These are phyloP conservation scores for Prunella strophiata DNA, from an alignment of 2,797 vertebrate species.

Conservation along the genomic window DNA sequence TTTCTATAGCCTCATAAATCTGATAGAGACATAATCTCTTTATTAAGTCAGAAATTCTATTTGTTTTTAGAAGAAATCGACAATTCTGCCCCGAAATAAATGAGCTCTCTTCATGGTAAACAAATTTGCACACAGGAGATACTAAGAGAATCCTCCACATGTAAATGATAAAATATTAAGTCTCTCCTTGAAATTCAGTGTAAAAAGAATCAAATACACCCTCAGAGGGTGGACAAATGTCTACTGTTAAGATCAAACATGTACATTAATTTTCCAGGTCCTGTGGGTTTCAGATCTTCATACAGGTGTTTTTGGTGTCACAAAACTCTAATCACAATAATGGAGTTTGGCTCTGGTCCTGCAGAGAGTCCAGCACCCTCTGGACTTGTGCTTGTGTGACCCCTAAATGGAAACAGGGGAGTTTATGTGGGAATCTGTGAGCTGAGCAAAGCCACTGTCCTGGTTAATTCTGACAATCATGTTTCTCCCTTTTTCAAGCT, in stretches of 20 bases:
- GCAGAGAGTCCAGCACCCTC: not conserved
- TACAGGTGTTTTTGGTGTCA: not conserved
- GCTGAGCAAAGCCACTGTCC: not conserved
- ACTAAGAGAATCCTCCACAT: not conserved
- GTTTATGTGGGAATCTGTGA: not conserved
- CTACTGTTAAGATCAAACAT: not conserved
- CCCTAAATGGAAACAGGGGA: not conserved
- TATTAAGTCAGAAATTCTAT: constrained; percentile 70
- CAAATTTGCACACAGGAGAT: not conserved
- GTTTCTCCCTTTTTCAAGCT: not conserved
- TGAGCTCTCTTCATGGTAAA: constrained; percentile 25
- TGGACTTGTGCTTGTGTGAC: not conserved
- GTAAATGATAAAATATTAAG: not conserved
- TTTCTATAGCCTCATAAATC: constrained; percentile 67
- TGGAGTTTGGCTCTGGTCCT: not conserved
- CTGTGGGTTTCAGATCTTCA: not conserved
- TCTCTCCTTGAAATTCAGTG: not conserved
- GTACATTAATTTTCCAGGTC: not conserved
- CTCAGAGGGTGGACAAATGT: not conserved
- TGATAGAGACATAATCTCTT: constrained; percentile 61
- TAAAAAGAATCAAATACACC: not conserved
- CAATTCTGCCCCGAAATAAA: constrained; percentile 28
- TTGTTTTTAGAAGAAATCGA: constrained; percentile 55
- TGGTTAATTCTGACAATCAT: not conserved
- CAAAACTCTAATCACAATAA: not conserved